Percentiles rank a stretch among this genome's conserved stretches.
These are phyloP conservation scores for Aplodontia rufa DNA, from an alignment of 2,113 vertebrate species.

Conservation along the genomic window DNA sequence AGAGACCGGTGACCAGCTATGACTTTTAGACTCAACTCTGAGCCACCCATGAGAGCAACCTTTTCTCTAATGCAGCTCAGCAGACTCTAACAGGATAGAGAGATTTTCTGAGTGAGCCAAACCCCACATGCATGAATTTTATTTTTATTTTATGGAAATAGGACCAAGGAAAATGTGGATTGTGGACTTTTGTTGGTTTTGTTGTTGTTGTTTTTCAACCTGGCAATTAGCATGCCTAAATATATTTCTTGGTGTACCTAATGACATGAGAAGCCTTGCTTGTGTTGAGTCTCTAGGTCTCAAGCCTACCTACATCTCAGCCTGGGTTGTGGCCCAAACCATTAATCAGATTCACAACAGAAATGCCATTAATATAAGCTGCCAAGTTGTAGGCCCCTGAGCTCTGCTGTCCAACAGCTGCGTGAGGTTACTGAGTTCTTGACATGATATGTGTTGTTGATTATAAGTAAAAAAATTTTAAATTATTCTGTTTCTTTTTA, in stretches of 20 bases:
- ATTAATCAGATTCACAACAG: not conserved
- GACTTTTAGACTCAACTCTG: not conserved
- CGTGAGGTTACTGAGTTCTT: not conserved
- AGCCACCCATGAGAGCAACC: not conserved
- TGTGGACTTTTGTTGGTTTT: not conserved
- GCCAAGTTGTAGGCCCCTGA: not conserved
- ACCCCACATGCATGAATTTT: not conserved
- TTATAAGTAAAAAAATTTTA: not conserved
- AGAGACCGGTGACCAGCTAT: not conserved
- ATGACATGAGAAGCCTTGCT: conserved; percentile 8
- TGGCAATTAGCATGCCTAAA: not conserved
- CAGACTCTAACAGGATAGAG: not conserved
- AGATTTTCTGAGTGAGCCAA: not conserved
- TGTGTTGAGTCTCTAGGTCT: not conserved
- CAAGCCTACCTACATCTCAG: not conserved
- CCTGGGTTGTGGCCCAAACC: not conserved
- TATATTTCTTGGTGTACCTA: not conserved
- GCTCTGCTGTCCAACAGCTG: not conserved
- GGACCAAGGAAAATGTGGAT: not conserved
- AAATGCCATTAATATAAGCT: not conserved
- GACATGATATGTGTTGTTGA: not conserved
- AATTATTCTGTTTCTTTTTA: not conserved
- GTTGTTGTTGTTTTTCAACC: not conserved
- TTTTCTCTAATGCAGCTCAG: not conserved
- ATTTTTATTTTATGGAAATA: not conserved